Evolutionary conservation across 2,888 invertebrate species (phyloP), one percentile per base, ranked within the genome.

Genomic region (Ennomos erosarius): DNA sequence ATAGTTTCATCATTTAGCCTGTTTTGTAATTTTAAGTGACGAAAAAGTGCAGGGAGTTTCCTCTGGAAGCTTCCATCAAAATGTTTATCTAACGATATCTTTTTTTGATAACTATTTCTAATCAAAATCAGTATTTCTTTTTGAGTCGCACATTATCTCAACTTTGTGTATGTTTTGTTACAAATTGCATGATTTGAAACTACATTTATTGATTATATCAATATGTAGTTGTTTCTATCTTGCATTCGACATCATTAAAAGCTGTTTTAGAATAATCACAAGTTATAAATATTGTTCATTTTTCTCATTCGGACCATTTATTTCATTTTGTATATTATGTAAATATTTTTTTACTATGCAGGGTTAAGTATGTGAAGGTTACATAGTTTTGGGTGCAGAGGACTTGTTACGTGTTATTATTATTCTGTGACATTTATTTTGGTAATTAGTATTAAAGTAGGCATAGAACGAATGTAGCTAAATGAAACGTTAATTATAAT

Each of bases 311-410:
- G 2, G 44, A 45, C 11, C 13, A 13, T 49, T 49, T 42, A 43
- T 40, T 61, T 58, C 64, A 54, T 69, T 71, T 60, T 79, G 77
- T 78, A 79, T 78, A 82, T 77, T 78, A 62, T 82, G 83, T 85
- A 85, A 79, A 83, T 84, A 8, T 75, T 73, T 76, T 73, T 78
- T 75, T 60, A 60, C 33, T 61, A 45, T 13, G 55, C 55, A 33
- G 43, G 44, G 37, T 38, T 37, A 36, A 44, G 39, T 51, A 46
- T 56, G 34, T 55, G 13, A 45, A 49, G n/a, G 42, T 43, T 44
- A 56, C 9, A 34, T 37, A 52, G 13, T 42, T 59, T 26, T 45
- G 43, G 44, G 33, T 49, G 16, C 34, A 45, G 39, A 33, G 36
- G 36, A 59, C 11, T 12, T 49, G 48, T 33, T 52, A 38, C 13